phyloP scores from a whole-genome alignment of 2,888 invertebrate genomes.

The Morpho achilles region DNA sequence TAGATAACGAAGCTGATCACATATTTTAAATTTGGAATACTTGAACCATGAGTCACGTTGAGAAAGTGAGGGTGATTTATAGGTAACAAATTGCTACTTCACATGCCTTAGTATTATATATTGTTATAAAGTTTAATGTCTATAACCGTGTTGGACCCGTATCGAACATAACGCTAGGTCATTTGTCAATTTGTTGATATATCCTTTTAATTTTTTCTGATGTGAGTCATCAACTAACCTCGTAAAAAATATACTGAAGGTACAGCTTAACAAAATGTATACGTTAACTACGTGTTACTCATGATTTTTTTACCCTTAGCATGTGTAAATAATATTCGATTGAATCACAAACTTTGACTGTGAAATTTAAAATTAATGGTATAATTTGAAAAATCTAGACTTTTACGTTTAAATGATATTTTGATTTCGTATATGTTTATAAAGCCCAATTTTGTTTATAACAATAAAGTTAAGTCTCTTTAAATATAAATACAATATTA shows the following conservation, averaged over 20 bases:
- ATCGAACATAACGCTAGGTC: constrained; percentile 22
- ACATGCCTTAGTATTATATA: constrained; percentile 7
- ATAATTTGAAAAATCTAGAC: too few relatives aligned
- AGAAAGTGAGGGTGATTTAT: constrained; percentile 47
- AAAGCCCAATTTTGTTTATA: too few relatives aligned
- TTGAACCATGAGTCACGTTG: constrained; percentile 56
- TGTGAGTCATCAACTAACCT: constrained; percentile 31
- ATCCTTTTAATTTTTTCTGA: constrained; percentile 28
- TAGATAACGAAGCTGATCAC: constrained; percentile 43
- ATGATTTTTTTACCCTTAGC: constrained; percentile 7
- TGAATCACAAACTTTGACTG: too few relatives aligned
- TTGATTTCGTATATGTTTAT: too few relatives aligned
- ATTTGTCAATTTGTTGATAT: constrained; percentile 26
- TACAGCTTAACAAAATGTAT: neutral
- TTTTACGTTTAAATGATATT: too few relatives aligned
- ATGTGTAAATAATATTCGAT: too few relatives aligned
- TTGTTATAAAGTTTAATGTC: constrained; percentile 17
- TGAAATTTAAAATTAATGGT: too few relatives aligned
- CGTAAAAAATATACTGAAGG: neutral
- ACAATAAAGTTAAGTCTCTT: too few relatives aligned
- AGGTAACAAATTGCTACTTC: constrained; percentile 22
- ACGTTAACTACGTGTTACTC: neutral
- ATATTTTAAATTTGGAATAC: constrained; percentile 56
- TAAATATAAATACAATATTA: constrained; percentile 10
- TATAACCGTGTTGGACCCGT: constrained; percentile 14